Base-by-base conservation (phyloP, 2,797 vertebrate genomes). In the Synaphobranchus kaupii region DNA sequence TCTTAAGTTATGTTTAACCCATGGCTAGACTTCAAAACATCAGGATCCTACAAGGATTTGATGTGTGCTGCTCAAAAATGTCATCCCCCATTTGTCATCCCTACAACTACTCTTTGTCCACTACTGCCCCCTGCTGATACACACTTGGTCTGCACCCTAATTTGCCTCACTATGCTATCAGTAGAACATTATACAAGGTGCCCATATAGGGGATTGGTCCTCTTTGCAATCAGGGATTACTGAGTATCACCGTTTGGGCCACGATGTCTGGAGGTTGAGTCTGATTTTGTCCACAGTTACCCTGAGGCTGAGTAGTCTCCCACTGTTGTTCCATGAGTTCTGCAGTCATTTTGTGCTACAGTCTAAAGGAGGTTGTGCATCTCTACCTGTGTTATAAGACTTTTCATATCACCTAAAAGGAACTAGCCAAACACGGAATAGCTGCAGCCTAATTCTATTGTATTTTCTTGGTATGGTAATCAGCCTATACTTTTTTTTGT, bases 121-220 rank as follows among this genome's bases (percentile, higher is more conserved):
- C 73, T 76, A 76, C 34, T 76, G 73, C 73, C 73, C 73, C 73
- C 73, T 76, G 39, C 31, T 76, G 73, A 76, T 34, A 12, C 17
- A 44, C 0, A 39, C 34, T 44, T 39, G 73, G 0, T 39, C 39
- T 76, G 31, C 39, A 44, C 73, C 13, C 39, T 0, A 76, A 76
- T 76, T 73, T 68, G 63, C n/a, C 68, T 73, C 68, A 73, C 12
- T 31, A 28, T 73, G 68, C 31, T 17, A 39, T 39, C 28, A 44
- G 73, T 44, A 76, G 15, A 13, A 71, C 10, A 9, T 31, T 34
- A 31, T 71, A 15, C 15, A 44, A 76, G 8, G 10, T 44, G 39
- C 4, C 17, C 34, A 44, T 44, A 44, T 76, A 39, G 20, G 44
- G 20, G 34, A 76, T 13, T 44, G 34, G 22, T 44, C 34, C 4